Percentiles rank a stretch among this genome's conserved stretches.
phyloP scores from a whole-genome alignment of 2,797 vertebrate genomes.

The Rhabdomys pumilio region DNA sequence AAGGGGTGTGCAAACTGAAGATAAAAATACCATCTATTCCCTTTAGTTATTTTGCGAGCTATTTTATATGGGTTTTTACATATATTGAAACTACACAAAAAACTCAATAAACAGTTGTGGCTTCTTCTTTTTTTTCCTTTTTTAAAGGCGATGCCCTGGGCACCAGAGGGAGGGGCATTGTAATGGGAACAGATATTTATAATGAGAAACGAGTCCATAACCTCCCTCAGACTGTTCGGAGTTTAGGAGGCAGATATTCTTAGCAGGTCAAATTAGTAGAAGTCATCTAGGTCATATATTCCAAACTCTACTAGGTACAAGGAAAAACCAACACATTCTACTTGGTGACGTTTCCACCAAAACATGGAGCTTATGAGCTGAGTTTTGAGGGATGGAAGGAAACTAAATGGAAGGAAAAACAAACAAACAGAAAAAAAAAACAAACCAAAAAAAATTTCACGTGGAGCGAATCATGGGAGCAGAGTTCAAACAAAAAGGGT shows the following conservation, averaged over 20 bases:
- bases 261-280: background rate
- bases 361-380: background rate
- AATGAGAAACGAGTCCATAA: background rate
- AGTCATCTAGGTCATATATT: background rate
- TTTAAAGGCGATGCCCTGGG: background rate
- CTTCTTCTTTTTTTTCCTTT: background rate
- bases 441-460: too few species aligned
- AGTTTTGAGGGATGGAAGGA: background rate
- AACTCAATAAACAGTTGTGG: background rate
- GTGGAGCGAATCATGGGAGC: background rate
- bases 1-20: background rate
- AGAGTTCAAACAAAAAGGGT: background rate
- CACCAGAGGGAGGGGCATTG: background rate
- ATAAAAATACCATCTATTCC: constrained; percentile 2
- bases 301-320: background rate
- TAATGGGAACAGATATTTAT: background rate
- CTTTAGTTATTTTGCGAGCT: background rate
- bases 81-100: background rate
- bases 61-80: background rate
- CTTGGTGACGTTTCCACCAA: background rate
- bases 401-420: background rate
- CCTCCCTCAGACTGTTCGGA: background rate
- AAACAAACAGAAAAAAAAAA: too few species aligned
- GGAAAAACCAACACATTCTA: background rate
- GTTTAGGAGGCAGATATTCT: background rate